phyloP scores from a whole-genome alignment of 2,888 invertebrate species.

The Drosophila rellima region DNA sequence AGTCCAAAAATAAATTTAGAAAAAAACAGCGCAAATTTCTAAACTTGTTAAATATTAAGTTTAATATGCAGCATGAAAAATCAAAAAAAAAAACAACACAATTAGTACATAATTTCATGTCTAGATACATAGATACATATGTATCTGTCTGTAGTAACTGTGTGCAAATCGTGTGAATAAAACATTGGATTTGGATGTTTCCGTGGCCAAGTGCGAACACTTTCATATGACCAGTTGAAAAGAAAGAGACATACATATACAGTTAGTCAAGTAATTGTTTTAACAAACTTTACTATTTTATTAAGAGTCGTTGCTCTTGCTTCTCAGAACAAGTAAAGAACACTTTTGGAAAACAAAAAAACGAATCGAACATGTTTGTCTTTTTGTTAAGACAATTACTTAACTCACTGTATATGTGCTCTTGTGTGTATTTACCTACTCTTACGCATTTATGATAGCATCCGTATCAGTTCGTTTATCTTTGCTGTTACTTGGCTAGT shows the following conservation, averaged over 20 bases:
- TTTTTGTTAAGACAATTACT: background rate
- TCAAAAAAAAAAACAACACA: constrained; percentile 41
- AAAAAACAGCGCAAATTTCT: constrained; percentile 31
- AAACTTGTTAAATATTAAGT: constrained; percentile 50
- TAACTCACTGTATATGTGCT: background rate
- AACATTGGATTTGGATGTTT: constrained; percentile 8
- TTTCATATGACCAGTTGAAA: constrained; percentile 15
- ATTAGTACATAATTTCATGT: constrained; percentile 25
- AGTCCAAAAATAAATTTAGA: constrained; percentile 5
- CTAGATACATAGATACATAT: constrained; percentile 9
- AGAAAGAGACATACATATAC: constrained; percentile 4
- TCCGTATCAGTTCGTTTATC: constrained; percentile 28
- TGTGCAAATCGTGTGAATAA: constrained; percentile 17
- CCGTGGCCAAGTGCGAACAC: background rate
- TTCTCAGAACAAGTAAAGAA: too few species aligned
- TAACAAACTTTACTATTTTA: too few species aligned
- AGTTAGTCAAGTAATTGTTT: background rate
- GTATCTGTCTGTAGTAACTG: constrained; percentile 18
- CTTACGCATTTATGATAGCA: constrained; percentile 1
- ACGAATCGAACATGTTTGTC: background rate
- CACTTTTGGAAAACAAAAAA: too few species aligned
- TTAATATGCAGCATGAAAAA: constrained; percentile 57
- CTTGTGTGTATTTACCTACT: constrained; percentile 8
- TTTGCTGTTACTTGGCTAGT: constrained; percentile 3
- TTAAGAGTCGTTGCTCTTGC: too few species aligned